phyloP scores from a whole-genome alignment of 2,888 invertebrate species.

The Strigamia crassipes region DNA sequence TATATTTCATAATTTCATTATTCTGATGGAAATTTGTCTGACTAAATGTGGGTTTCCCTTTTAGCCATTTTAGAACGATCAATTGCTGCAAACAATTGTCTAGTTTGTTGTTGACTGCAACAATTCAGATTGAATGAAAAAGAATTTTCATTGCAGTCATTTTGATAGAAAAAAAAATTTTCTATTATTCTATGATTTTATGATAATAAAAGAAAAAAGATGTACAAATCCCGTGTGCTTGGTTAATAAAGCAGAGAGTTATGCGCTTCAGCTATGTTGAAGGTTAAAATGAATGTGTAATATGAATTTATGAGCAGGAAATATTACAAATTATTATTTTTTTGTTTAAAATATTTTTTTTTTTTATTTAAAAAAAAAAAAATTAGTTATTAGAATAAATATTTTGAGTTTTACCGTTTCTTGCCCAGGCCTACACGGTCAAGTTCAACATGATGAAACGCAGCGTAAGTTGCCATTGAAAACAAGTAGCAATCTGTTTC shows the following conservation, averaged over 20 bases:
- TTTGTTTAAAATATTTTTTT: no score
- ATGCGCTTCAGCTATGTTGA: slow-evolving; percentile 12
- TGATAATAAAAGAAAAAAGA: slow-evolving; percentile 4
- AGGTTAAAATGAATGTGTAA: background rate
- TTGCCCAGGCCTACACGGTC: slow-evolving; percentile 93
- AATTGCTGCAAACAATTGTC: no score
- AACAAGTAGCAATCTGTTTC: slow-evolving; percentile 16
- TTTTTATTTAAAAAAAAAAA: no score
- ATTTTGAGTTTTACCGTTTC: slow-evolving; percentile 72
- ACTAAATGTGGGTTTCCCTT: no score
- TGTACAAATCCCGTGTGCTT: background rate
- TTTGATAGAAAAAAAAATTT: background rate
- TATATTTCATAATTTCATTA: no score
- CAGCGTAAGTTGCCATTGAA: slow-evolving; percentile 83
- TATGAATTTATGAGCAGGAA: background rate
- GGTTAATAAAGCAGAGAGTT: slow-evolving; percentile 1
- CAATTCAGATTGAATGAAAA: no score
- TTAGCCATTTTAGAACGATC: no score
- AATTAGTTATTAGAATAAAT: slow-evolving; percentile 29
- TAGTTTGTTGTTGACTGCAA: no score
- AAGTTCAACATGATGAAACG: slow-evolving; percentile 90
- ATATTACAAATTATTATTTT: background rate
- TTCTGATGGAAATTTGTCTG: no score
- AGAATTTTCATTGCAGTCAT: no score
- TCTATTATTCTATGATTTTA: background rate